These are phyloP conservation scores for Oscheius sp. DNA, from an alignment of 2,888 invertebrate genomes.

Conservation along the genomic window DNA sequence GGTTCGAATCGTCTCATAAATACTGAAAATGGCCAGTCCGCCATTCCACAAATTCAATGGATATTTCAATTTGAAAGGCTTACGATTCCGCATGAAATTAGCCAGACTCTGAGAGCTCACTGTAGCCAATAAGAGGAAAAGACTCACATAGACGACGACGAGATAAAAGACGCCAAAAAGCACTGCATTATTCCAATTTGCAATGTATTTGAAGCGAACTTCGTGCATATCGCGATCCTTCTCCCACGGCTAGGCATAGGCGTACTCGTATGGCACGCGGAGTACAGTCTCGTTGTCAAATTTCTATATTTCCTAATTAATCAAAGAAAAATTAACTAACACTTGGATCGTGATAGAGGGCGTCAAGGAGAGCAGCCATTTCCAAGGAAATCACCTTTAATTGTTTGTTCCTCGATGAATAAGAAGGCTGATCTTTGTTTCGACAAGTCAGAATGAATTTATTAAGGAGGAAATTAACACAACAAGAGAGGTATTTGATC, in stretches of 20 bases:
- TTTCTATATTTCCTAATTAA: not conserved
- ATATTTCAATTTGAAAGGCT: not conserved
- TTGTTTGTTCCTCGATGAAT: too few relatives aligned
- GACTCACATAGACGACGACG: slow-evolving; percentile 1
- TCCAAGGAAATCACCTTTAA: too few relatives aligned
- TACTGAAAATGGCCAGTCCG: slow-evolving; percentile 13
- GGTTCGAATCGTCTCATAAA: slow-evolving; percentile 13
- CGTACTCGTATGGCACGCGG: slow-evolving; percentile 9
- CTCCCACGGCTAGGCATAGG: slow-evolving; percentile 3
- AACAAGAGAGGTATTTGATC: too few relatives aligned
- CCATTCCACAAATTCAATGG: slow-evolving; percentile 12
- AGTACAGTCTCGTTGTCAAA: slow-evolving; percentile 7
- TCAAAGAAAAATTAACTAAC: not conserved
- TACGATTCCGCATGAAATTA: slow-evolving; percentile 8
- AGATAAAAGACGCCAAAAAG: slow-evolving; percentile 13
- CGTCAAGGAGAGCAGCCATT: not conserved
- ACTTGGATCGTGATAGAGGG: not conserved
- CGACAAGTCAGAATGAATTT: too few relatives aligned
- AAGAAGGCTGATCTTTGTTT: too few relatives aligned
- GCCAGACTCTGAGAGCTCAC: not conserved
- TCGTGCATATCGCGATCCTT: not conserved
- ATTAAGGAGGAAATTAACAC: too few relatives aligned
- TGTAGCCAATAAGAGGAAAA: not conserved
- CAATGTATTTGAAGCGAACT: not conserved
- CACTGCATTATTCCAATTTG: slow-evolving; percentile 15